phyloP scores from a whole-genome alignment of 2,888 invertebrate species.

The Drosophila longiperda region DNA sequence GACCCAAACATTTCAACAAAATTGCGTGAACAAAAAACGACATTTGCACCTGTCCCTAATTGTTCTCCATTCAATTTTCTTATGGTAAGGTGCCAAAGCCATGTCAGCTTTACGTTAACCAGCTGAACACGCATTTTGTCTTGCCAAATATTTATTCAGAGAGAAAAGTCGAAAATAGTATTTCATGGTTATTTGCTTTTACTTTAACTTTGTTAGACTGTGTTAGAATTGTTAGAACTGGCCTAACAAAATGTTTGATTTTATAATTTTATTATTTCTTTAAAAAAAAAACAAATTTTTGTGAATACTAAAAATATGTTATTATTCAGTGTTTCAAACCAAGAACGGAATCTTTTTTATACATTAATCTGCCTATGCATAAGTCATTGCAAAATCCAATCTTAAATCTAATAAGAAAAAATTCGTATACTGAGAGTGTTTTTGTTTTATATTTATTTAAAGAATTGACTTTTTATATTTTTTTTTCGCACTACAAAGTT shows the following conservation, averaged over 20 bases:
- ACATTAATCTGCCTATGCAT: background rate
- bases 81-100: background rate
- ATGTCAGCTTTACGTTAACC: constrained; percentile 7
- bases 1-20: constrained; percentile 46
- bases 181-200: constrained; percentile 21
- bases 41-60: constrained; percentile 63
- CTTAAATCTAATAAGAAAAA: no score
- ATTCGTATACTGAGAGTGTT: no score
- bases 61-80: constrained; percentile 8
- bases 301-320: background rate
- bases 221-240: no score
- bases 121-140: constrained; percentile 16
- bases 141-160: constrained; percentile 27
- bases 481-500: constrained; percentile 18
- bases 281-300: background rate
- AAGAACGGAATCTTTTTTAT: background rate
- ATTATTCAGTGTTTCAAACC: background rate
- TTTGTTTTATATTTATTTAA: constrained; percentile 33
- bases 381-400: background rate
- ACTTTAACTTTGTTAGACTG: background rate
- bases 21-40: constrained; percentile 55
- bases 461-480: constrained; percentile 21
- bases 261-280: background rate
- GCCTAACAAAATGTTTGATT: background rate
- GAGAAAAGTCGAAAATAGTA: constrained; percentile 12